A percentile compares a stretch with the other conserved stretches of the same genome.
Conservation (phyloP, 2,113 vertebrate species). For the Anguilla rostrata region DNA sequence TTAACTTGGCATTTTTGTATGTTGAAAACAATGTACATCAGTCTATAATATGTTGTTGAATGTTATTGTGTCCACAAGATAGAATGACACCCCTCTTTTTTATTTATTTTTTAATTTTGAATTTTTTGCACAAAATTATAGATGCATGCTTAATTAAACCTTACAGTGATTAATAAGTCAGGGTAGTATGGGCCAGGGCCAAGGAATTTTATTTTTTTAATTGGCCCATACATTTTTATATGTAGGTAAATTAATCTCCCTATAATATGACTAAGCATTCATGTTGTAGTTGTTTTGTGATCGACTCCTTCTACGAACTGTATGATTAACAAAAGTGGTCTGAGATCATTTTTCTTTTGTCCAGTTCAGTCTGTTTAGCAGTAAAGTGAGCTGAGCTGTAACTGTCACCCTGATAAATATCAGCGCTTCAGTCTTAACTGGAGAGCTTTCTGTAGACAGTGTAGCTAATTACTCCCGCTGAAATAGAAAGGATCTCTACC, state of each 20-base stretch:
- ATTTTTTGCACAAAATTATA: not conserved
- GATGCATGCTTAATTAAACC: too few species aligned
- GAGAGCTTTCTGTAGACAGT: not conserved
- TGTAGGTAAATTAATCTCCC: not conserved
- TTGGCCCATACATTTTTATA: not conserved
- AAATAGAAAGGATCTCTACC: not conserved
- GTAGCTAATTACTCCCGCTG: not conserved
- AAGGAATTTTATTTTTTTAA: not conserved
- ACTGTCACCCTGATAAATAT: constrained; percentile 29
- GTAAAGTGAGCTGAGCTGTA: constrained; percentile 7
- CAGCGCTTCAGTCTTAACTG: constrained; percentile 3
- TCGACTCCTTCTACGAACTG: not conserved
- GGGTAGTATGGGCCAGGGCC: not conserved
- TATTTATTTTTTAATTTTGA: not conserved
- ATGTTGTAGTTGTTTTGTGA: not conserved
- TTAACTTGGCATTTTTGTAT: too few species aligned
- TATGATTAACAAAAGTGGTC: constrained; percentile 1
- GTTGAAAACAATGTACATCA: too few species aligned
- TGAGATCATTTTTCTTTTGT: constrained; percentile 27
- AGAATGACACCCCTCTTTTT: not conserved
- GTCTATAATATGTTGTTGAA: not conserved
- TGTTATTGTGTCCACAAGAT: not conserved
- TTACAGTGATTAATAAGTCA: not conserved
- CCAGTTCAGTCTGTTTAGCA: constrained; percentile 28
- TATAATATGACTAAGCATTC: not conserved